Conservation (phyloP, 1,140 invertebrate genomes). For the Battus philenor region DNA sequence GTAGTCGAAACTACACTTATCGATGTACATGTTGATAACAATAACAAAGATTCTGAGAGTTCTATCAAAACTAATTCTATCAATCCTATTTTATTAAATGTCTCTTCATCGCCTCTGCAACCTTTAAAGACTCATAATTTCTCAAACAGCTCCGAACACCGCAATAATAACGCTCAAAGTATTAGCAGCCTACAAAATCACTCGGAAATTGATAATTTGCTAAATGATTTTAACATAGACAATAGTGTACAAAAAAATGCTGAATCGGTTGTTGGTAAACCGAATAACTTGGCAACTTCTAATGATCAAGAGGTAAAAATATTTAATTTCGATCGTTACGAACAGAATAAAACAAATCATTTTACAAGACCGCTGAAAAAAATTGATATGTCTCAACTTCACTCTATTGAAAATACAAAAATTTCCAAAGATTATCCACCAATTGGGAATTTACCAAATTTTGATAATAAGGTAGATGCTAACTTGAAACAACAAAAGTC, state of each 20-base stretch:
- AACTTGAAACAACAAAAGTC: slow-evolving; percentile 23
- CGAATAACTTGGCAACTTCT: slow-evolving; percentile 30
- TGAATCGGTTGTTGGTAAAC: slow-evolving; percentile 32
- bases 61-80: slow-evolving; percentile 41
- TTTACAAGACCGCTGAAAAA: slow-evolving; percentile 58
- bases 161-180: slow-evolving; percentile 53
- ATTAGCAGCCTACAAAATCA: slow-evolving; percentile 47
- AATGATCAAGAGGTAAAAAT: slow-evolving; percentile 67
- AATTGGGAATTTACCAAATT: slow-evolving; percentile 26
- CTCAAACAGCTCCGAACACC: slow-evolving; percentile 52
- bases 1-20: slow-evolving; percentile 67
- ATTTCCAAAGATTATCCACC: slow-evolving; percentile 65
- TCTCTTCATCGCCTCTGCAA: slow-evolving; percentile 61
- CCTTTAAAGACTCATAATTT: slow-evolving; percentile 64
- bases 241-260: slow-evolving; percentile 29
- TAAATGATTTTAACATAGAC: slow-evolving; percentile 51
- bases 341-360: slow-evolving; percentile 58
- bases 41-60: slow-evolving; percentile 45
- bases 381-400: slow-evolving; percentile 64
- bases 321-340: slow-evolving; percentile 74
- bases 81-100: slow-evolving; percentile 61
- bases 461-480: slow-evolving; percentile 38
- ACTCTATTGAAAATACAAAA: slow-evolving; percentile 65
- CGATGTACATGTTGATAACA: slow-evolving; percentile 64
- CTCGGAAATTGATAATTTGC: slow-evolving; percentile 52